Evolutionary conservation across 1,140 invertebrate genomes (phyloP).

Genomic region (Solenopsis fugax): DNA sequence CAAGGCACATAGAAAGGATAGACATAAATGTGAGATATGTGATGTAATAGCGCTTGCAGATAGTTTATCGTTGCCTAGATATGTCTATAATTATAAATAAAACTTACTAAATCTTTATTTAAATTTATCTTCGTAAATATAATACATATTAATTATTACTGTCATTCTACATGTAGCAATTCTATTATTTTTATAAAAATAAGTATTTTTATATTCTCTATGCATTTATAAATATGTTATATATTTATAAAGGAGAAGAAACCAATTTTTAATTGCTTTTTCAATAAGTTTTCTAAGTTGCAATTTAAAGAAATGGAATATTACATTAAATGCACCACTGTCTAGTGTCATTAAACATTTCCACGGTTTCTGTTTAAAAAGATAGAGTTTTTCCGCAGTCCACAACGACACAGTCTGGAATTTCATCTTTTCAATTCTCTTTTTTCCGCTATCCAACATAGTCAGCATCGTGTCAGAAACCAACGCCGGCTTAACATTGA

Average conservation of each 20-base stretch:
- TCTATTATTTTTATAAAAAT: neutral
- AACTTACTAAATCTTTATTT: slow-evolving; percentile 11
- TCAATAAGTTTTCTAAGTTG: neutral
- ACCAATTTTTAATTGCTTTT: neutral
- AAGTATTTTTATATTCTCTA: neutral
- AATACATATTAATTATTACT: neutral
- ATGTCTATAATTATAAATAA: neutral
- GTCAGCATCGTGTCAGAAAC: slow-evolving; percentile 43
- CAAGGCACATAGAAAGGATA: slow-evolving; percentile 16
- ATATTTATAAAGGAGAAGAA: neutral
- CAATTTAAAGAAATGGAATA: slow-evolving; percentile 11
- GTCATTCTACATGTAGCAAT: neutral
- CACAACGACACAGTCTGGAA: slow-evolving; percentile 9
- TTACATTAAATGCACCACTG: neutral
- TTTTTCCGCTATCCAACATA: slow-evolving; percentile 39
- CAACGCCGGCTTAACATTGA: slow-evolving; percentile 55
- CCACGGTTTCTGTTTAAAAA: neutral
- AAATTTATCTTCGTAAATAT: neutral
- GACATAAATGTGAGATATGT: slow-evolving; percentile 49
- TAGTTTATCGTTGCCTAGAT: neutral
- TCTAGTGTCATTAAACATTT: slow-evolving; percentile 27
- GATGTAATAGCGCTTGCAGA: slow-evolving; percentile 13
- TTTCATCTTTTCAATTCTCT: slow-evolving; percentile 24
- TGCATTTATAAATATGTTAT: neutral
- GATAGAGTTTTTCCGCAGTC: neutral